Base-by-base conservation (phyloP, 2,888 invertebrate genomes). In the Parapristionchus giblindavisi region DNA sequence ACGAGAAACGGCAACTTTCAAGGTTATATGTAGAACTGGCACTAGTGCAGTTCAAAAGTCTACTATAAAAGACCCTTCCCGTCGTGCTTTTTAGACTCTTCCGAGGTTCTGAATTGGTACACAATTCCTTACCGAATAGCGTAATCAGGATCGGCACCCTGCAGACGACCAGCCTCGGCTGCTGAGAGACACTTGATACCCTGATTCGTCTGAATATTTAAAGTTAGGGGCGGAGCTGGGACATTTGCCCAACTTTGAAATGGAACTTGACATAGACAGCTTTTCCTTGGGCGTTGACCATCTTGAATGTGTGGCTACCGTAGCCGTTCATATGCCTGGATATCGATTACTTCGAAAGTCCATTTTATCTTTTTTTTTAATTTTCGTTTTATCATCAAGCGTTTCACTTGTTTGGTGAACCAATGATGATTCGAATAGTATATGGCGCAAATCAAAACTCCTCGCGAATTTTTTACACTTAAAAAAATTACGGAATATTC, bases 91-190 rank as follows among this genome's bases (percentile, higher is more conserved):
- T n/a, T n/a, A n/a, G n/a, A n/a, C n/a, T 43, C 43, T 43, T 43
- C 17, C 43, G 17, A 14, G 8, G 11, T 43, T 43, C 17, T 43
- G 43, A 8, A 43, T 14, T 43, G 11, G 11, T 43, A 43, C 8
- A 43, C 17, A 8, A 43, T 43, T 17, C 17, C 43, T 43, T 43
- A 43, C 43, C 56, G 81, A 24, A 82, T 85, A 38, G 84, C 77
- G 76, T 89, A 89, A 77, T 89, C 89, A 5, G 88, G 88, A 68
- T 89, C 87, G 6, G 70, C 60, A 27, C 78, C 77, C 0, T 75
- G 65, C 54, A 83, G 48, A 2, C 66, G 43, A 4, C 70, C 79
- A 0, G 83, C 83, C n/a, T 51, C 70, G 14, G 11, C 5, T 17
- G 78, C 70, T 34, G 77, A 14, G 73, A 87, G 73, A 43, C 79